Evolutionary conservation across 2,888 invertebrate species (phyloP).

Genomic region (Eilema griseolum): DNA sequence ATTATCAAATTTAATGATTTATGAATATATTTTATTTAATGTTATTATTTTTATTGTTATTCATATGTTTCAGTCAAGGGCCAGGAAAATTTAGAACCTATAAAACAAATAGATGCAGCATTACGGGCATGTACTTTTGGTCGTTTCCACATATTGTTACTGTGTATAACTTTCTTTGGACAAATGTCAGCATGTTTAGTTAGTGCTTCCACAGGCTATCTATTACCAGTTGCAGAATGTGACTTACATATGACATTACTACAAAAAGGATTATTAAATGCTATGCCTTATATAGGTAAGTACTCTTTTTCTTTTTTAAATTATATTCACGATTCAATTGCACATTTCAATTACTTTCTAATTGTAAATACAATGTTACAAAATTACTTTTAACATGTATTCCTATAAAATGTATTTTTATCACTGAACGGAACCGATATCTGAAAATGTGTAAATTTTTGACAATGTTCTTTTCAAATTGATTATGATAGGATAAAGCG

Average conservation of each 20-base stretch:
- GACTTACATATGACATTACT: conserved; percentile 71
- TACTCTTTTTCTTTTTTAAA: too few species aligned
- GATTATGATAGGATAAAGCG: too few species aligned
- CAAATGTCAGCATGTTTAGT: conserved; percentile 56
- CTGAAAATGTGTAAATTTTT: background rate
- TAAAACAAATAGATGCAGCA: conserved; percentile 71
- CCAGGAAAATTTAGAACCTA: conserved; percentile 47
- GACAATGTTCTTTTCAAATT: too few species aligned
- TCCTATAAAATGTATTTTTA: background rate
- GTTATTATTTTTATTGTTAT: background rate
- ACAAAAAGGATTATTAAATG: conserved; percentile 73
- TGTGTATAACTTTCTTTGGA: conserved; percentile 59
- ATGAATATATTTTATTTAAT: too few species aligned
- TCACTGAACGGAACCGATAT: background rate
- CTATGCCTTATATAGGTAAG: conserved; percentile 73
- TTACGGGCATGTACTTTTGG: conserved; percentile 72
- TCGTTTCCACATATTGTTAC: conserved; percentile 65
- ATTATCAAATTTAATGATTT: too few species aligned
- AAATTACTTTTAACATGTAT: background rate
- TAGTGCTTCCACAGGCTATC: conserved; percentile 64
- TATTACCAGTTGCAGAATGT: conserved; percentile 75
- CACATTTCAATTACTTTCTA: too few species aligned
- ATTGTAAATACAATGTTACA: background rate
- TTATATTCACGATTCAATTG: background rate
- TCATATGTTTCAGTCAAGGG: conserved; percentile 53